These are phyloP conservation scores for Tapera naevia DNA, from an alignment of 2,797 vertebrate genomes.

Conservation along the genomic window DNA sequence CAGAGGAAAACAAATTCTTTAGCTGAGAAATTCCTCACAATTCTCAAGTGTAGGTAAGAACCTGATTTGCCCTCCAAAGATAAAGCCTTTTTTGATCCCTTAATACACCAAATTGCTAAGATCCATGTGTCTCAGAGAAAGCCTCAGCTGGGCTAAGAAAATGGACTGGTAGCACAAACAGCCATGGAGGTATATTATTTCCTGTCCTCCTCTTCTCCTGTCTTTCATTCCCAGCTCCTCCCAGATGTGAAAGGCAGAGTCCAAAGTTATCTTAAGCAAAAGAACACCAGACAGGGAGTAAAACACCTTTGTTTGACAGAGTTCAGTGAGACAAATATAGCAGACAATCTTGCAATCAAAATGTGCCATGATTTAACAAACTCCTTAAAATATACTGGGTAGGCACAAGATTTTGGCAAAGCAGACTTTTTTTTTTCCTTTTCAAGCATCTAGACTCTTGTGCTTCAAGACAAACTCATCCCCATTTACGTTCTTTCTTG, in stretches of 20 bases:
- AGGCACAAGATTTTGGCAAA: neutral
- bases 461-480: neutral
- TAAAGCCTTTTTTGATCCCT: neutral
- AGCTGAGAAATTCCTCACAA: neutral
- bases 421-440: neutral
- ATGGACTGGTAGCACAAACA: neutral
- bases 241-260: neutral
- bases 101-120: neutral
- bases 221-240: neutral
- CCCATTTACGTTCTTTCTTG: neutral
- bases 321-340: neutral
- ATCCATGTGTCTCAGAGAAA: neutral
- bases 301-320: neutral
- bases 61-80: neutral
- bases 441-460: neutral
- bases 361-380: neutral
- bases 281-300: neutral
- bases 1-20: neutral
- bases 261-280: neutral
- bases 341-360: neutral
- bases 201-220: neutral
- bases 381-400: neutral
- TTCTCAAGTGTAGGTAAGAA: neutral
- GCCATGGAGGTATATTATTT: neutral
- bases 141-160: neutral